Evolutionary conservation across 2,797 vertebrate genomes (phyloP), one percentile per base, ranked within the genome.

Genomic region (Pseudotriccus pelzelni): DNA sequence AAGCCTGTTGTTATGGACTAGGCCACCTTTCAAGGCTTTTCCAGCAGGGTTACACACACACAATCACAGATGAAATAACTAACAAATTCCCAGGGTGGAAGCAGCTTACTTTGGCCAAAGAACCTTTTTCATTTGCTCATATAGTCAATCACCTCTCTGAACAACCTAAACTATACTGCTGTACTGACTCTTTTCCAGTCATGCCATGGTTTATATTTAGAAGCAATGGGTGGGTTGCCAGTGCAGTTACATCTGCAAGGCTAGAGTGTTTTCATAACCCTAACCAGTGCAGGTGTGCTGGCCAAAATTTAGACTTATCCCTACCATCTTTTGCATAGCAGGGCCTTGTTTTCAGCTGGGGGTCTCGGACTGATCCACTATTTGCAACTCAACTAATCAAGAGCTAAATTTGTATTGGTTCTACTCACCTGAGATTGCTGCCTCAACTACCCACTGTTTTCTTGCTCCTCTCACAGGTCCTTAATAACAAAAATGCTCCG

Each of bases 261-360:
- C 43, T 8, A 46, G 60, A 63, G 59, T 19, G 90, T 84, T 93
- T 93, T 93, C 90, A 94, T 22, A 95, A 95, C 47, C 47, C 70
- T 21, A 82, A 79, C 49, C 30, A 79, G 62, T 0, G 1, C 90
- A 97, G 93, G 86, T 95, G 93, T 64, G 52, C 86, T 25, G 80
- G 77, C 56, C 86, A 79, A 77, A 79, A 67, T 89, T 70, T 41
- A 89, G 39, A 62, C 47, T 90, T 49, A 52, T 18, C 59, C 82
- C 44, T 67, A 6, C 5, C 6, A 27, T 39, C 67, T 82, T 94
- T 95, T 90, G 93, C 94, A 95, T 79, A 91, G 39, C 39, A 41
- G 34, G 43, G 70, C 64, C 67, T 60, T 56, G 20, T 44, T 91
- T 86, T 66, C 96, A 88, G 59, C 17, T 87, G 78, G 22, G 77